Evolutionary conservation across 1,140 invertebrate genomes (phyloP), one percentile per base, ranked within the genome.

Genomic region (Lepeophtheirus salmonis): DNA sequence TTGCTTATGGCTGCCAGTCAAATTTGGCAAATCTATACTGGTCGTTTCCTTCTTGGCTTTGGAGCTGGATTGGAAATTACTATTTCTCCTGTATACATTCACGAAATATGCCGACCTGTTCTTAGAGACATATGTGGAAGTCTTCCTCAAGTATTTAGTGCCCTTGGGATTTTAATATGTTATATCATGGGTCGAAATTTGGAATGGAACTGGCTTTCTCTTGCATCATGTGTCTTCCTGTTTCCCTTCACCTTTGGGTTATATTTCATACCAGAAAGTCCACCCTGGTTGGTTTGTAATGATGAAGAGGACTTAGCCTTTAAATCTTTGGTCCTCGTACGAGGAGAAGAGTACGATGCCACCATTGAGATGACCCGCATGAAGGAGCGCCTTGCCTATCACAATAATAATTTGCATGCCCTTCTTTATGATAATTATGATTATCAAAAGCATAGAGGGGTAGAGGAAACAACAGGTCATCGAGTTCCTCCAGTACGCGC

Each of bases 261-360:
- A 12, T 57, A 57, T n/a, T 57, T 57, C 55, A 57, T 57, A 20
- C 55, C 55, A 17, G 55, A 57, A 23, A 26, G 22, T 21, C 55
- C 55, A 41, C 55, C 55, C 26, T 57, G 55, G 55, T 25, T 57
- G 25, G 21, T 57, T 3, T 57, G 25, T 23, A 57, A 57, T 23
- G 55, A 57, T 25, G 55, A 57, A 25, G 55, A 57, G 26, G 55
- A 57, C n/a, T 48, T 57, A 25, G 55, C 55, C n/a, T 57, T 26
- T 25, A 57, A 57, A n/a, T 57, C 55, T 14, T 23, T 57, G 55
- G 22, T 57, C 23, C 17, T 57, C 6, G 25, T 57, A n/a, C 55
- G 55, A 16, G 55, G 55, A 21, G 55, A 57, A 25, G 55, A 57
- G 26, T 57, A 57, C 55, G 55, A 57, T 23, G 55, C 55, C 23